Evolutionary conservation across 2,888 invertebrate species (phyloP).

Genomic region (Gandaritis pyraliata): DNA sequence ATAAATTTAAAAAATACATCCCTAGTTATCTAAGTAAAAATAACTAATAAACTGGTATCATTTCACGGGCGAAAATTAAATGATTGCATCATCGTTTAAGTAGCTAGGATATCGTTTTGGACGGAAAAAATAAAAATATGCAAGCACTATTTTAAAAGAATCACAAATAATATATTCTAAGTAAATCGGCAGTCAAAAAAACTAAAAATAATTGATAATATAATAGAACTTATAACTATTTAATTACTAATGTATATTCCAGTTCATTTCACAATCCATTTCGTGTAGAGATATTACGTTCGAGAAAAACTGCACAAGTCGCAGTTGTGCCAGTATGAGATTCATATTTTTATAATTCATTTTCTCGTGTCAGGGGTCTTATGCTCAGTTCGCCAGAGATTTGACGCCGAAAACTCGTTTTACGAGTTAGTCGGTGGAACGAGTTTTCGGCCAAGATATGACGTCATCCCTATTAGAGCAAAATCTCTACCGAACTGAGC

Average conservation of each 20-base stretch:
- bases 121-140: constrained; percentile 65
- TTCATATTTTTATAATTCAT: constrained; percentile 7
- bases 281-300: background rate
- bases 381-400: too few species aligned
- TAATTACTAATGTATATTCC: constrained; percentile 45
- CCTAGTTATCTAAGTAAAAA: constrained; percentile 12
- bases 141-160: constrained; percentile 40
- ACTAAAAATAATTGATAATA: constrained; percentile 43
- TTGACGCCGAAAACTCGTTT: too few species aligned
- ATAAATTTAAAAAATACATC: constrained; percentile 15
- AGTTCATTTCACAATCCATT: background rate
- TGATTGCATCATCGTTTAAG: constrained; percentile 55
- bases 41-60: constrained; percentile 18
- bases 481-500: too few species aligned
- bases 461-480: too few species aligned
- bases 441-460: too few species aligned
- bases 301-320: constrained; percentile 1
- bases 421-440: too few species aligned
- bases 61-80: constrained; percentile 38
- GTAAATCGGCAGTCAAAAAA: constrained; percentile 47
- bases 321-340: constrained; percentile 5
- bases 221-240: constrained; percentile 48
- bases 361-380: too few species aligned
- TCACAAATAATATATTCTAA: constrained; percentile 49
- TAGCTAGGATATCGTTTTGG: constrained; percentile 63